Conservation (phyloP, 2,888 invertebrate genomes). For the Tenthredo amoena region DNA sequence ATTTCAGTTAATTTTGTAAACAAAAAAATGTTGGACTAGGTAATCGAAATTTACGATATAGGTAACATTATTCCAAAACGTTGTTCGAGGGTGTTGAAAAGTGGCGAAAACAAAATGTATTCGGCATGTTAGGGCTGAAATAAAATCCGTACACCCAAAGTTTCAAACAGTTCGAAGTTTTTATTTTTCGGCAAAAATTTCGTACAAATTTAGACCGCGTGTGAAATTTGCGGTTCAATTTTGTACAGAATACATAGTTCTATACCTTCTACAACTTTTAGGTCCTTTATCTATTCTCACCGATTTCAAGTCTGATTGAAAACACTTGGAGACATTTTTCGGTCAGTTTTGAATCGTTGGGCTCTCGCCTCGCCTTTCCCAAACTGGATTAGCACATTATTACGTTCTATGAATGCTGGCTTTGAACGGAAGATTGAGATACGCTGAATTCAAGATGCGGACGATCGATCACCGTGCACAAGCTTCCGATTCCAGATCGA, state of each 20-base stretch:
- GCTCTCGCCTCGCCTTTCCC: not conserved
- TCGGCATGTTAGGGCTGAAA: not conserved
- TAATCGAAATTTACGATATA: not conserved
- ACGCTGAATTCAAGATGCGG: not conserved
- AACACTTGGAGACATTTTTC: not conserved
- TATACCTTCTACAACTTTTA: not conserved
- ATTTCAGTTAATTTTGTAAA: not conserved
- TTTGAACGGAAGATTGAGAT: not conserved
- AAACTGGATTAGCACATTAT: not conserved
- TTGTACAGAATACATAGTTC: not conserved
- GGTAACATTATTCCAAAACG: not conserved
- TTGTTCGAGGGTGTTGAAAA: not conserved
- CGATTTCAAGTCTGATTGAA: not conserved
- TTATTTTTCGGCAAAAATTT: not conserved
- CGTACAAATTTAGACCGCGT: not conserved
- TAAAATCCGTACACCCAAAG: not conserved
- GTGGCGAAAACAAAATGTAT: not conserved
- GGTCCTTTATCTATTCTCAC: too few relatives aligned
- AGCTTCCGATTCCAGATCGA: conserved; percentile 5
- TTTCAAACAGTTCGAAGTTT: not conserved
- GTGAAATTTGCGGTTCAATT: not conserved
- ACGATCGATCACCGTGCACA: not conserved
- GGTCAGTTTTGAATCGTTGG: not conserved
- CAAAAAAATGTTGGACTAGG: not conserved
- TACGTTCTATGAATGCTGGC: not conserved